Evolutionary conservation across 2,888 invertebrate species (phyloP).

Genomic region (Chrysina gloriosa): DNA sequence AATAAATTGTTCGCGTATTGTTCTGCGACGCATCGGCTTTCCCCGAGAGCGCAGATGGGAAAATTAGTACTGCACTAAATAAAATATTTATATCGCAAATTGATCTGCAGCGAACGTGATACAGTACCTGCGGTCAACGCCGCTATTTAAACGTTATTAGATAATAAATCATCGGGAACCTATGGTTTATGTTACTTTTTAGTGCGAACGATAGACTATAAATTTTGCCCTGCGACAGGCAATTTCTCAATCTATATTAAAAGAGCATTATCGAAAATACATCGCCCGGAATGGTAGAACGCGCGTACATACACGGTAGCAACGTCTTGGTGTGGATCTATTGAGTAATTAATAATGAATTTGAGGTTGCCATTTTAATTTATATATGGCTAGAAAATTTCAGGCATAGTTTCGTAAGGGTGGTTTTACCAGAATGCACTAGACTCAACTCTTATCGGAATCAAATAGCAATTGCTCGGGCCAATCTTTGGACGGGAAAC

Average conservation of each 20-base stretch:
- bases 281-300: no score
- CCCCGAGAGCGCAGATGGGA: background rate
- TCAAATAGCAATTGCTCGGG: no score
- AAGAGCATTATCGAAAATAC: constrained; percentile 11
- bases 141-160: constrained; percentile 23
- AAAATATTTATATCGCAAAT: constrained; percentile 16
- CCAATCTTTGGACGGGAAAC: no score
- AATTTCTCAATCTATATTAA: constrained; percentile 33
- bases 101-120: constrained; percentile 9
- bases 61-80: background rate
- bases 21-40: background rate
- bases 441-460: no score
- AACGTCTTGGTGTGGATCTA: no score
- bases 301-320: no score
- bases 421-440: no score
- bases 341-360: no score
- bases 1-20: constrained; percentile 22
- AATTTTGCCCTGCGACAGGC: constrained; percentile 26
- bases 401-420: no score
- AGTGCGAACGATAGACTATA: constrained; percentile 18
- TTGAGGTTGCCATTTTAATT: no score
- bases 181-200: constrained; percentile 19
- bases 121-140: constrained; percentile 22
- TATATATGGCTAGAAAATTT: no score
- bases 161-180: constrained; percentile 32